Base-by-base conservation (phyloP, 2,797 vertebrate genomes). In the Lepilemur septentrionalis region DNA sequence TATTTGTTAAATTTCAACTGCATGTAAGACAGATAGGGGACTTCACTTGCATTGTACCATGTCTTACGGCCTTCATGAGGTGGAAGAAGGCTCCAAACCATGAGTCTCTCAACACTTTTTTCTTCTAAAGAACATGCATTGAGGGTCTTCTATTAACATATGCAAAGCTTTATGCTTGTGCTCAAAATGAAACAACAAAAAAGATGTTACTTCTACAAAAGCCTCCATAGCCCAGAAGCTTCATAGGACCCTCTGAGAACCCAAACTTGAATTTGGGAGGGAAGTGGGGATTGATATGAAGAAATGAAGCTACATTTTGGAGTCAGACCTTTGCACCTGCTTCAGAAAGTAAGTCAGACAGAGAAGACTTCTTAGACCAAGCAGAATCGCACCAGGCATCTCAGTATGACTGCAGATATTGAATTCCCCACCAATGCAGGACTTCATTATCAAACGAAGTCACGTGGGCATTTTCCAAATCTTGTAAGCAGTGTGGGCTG, bases 391-490 rank as follows among this genome's bases (percentile, higher is more conserved):
- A 28, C 3, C 13, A 48, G 50, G 67, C 8, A 22, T 23, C 38
- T 75, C 52, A 61, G 18, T 38, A 2, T 1, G 4, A 69, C n/a
- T 76, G 1, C 18, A 83, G 69, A 61, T 5, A 1, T 1, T 7
- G 30, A 67, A 48, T 65, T 67, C 52, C 35, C 22, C 48, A 83
- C 57, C 22, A 30, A 7, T 1, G 5, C 11, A 69, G 52, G 48
- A 59, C 38, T 76, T 81, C 81, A 84, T 95, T 93, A 93, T 48
- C n/a, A 2, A 96, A 95, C 73, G 63, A 43, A 92, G 70, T 7
- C 1, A 97, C 89, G 38, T 85, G 70, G 73, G 55, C 75, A 86
- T 73, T 93, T 89, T 89, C 41, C 30, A 48, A 81, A 82, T 57
- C 69, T 38, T 70, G 6, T 20, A 38, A 81, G 69, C 30, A 93